These are phyloP conservation scores for Pseudonaja textilis DNA, from an alignment of 2,113 vertebrate species.

Conservation along the genomic window DNA sequence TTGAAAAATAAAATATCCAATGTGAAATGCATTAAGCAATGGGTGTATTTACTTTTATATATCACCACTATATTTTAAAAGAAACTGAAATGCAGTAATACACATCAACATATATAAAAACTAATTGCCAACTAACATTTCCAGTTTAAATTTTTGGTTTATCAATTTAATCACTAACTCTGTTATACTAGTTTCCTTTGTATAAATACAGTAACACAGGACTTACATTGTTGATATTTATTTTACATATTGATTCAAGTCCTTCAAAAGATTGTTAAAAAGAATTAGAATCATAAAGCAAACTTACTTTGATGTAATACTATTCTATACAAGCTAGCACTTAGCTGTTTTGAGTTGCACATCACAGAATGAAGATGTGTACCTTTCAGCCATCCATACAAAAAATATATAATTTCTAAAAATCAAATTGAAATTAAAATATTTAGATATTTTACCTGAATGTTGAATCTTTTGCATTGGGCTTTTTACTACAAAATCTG, in stretches of 20 bases:
- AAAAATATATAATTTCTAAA: not conserved
- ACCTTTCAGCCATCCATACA: not conserved
- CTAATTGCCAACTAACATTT: not conserved
- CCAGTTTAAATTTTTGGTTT: not conserved
- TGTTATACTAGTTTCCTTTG: not conserved
- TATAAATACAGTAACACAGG: not conserved
- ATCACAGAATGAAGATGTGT: not conserved
- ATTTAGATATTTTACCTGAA: slow-evolving; percentile 71
- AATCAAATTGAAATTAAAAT: not conserved
- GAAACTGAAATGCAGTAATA: not conserved
- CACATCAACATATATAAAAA: not conserved
- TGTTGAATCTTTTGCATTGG: slow-evolving; percentile 34
- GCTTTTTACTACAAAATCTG: slow-evolving; percentile 40
- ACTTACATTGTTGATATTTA: not conserved
- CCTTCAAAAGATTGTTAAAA: not conserved
- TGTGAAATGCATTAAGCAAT: not conserved
- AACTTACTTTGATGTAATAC: not conserved
- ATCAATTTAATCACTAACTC: not conserved
- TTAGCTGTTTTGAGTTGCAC: not conserved
- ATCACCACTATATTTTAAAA: not conserved
- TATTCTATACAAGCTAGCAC: not conserved
- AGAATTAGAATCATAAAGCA: not conserved
- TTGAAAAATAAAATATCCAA: slow-evolving; percentile 40
- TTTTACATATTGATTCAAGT: not conserved
- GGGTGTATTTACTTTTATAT: not conserved